Base-by-base conservation (phyloP, 2,113 vertebrate species). In the Toxotes jaculatrix region DNA sequence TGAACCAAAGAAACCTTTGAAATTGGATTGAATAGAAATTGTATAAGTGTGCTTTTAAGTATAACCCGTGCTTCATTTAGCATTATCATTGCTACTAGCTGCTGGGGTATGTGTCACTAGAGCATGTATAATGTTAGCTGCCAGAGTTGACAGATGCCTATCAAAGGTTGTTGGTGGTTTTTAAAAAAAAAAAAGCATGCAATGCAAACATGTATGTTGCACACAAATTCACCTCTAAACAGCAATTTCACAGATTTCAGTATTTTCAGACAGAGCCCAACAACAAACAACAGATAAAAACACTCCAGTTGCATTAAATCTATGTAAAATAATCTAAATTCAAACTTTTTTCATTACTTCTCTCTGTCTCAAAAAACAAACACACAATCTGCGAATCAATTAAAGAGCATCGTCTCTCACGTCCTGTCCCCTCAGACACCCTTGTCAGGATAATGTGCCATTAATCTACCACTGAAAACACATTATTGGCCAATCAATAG, bases 401-500 rank as follows among this genome's bases (percentile, higher is more conserved):
- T 93, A 93, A 93, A 90, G 63, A 81, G 77, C 86, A 85, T 82
- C 65, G 75, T 88, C 79, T 85, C 88, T 68, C 76, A 90, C 79
- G 86, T 92, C 92, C 90, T 90, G 92, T 92, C 93, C 92, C 93
- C 85, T 91, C 91, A 92, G 88, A 92, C 90, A 90, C 92, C 88
- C 91, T 80, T 76, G 89, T 93, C 87, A 90, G 93, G 93, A 82
- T 95, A 92, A 88, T 92, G 64, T 83, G 89, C 91, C 80, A 93
- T 90, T 90, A 93, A 85, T 78, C 85, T 90, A 87, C 89, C 81
- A 79, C 93, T 93, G 90, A 95, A 89, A 93, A 93, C 87, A 93
- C 80, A 77, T 57, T 89, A 95, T 89, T 94, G 93, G 95, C 93
- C 79, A 88, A 88, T 93, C 92, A 93, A 94, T 94, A 92, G 79